Conservation (phyloP, 2,888 invertebrate genomes). For the Phortica okadai region DNA sequence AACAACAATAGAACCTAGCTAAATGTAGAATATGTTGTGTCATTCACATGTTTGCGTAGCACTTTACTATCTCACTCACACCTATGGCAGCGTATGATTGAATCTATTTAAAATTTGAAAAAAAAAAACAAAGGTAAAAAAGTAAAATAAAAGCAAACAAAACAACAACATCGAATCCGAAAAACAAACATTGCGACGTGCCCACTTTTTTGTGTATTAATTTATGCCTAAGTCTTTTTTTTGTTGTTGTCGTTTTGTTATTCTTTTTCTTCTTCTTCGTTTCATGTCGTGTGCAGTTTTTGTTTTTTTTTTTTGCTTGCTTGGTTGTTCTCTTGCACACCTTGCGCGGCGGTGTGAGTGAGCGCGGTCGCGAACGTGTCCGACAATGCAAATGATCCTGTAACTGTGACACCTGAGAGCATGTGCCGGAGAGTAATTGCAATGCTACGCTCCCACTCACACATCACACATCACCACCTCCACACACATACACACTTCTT, state of each 20-base stretch:
- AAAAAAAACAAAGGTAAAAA: conserved; percentile 18
- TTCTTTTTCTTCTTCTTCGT: conserved; percentile 46
- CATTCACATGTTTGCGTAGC: conserved; percentile 25
- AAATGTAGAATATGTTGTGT: conserved; percentile 35
- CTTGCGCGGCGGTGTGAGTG: conserved; percentile 51
- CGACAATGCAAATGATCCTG: conserved; percentile 67
- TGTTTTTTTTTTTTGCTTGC: conserved; percentile 42
- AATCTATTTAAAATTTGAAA: conserved; percentile 31
- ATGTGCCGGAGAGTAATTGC: conserved; percentile 9
- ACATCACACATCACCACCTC: conserved; percentile 28
- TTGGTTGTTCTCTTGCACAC: conserved; percentile 52
- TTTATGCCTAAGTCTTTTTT: conserved; percentile 13
- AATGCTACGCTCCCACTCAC: conserved; percentile 35
- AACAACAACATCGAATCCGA: conserved; percentile 47
- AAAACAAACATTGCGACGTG: conserved; percentile 65
- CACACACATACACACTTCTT: conserved; percentile 34
- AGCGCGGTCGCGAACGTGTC: neutral
- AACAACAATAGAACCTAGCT: conserved; percentile 33
- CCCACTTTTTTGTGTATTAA: conserved; percentile 60
- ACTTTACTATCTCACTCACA: neutral
- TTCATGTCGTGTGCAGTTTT: conserved; percentile 54
- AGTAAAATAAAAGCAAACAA: conserved; percentile 46
- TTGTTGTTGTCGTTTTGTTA: conserved; percentile 30
- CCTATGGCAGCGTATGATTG: neutral
- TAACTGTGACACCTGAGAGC: conserved; percentile 43